phyloP scores from a whole-genome alignment of 2,797 vertebrate species.

The Chromis chromis region DNA sequence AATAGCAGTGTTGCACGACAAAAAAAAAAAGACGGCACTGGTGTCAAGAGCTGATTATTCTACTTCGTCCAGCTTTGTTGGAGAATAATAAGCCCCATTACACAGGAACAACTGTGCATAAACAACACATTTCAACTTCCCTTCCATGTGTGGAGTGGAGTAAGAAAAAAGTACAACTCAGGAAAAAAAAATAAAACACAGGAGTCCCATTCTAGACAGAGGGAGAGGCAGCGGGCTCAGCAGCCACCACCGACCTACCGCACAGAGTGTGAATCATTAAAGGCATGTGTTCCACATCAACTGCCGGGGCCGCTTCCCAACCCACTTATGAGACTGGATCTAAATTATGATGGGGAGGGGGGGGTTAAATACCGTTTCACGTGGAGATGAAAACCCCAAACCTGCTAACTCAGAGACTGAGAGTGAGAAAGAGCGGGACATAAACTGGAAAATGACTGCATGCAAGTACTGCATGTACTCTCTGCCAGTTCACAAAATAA shows the following conservation, averaged over 20 bases:
- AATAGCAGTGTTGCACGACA: background rate
- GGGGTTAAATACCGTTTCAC: conserved; percentile 63
- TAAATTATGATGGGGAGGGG: conserved; percentile 70
- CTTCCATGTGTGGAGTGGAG: conserved; percentile 30
- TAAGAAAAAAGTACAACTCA: background rate
- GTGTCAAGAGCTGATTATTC: conserved; percentile 8
- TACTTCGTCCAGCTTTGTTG: conserved; percentile 13
- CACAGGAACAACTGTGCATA: conserved; percentile 45
- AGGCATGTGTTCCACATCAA: conserved; percentile 85
- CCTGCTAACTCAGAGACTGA: conserved; percentile 53
- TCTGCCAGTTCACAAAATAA: conserved; percentile 50
- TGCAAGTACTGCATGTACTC: conserved; percentile 14
- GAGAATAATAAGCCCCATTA: conserved; percentile 27
- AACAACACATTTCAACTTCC: conserved; percentile 49
- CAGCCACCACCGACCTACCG: conserved; percentile 78
- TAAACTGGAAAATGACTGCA: conserved; percentile 41
- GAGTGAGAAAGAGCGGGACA: conserved; percentile 30
- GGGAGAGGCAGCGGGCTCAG: conserved; percentile 68
- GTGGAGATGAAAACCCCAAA: conserved; percentile 68
- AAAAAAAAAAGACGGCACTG: background rate
- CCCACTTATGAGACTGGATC: conserved; percentile 74
- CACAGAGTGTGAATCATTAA: conserved; percentile 84
- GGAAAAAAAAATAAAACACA: conserved; percentile 38
- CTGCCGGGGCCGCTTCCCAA: conserved; percentile 74
- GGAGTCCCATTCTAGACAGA: conserved; percentile 60